A percentile compares a stretch with the other conserved stretches of the same genome.
phyloP scores from a whole-genome alignment of 2,797 vertebrate genomes.

The Coregonus suidteri region DNA sequence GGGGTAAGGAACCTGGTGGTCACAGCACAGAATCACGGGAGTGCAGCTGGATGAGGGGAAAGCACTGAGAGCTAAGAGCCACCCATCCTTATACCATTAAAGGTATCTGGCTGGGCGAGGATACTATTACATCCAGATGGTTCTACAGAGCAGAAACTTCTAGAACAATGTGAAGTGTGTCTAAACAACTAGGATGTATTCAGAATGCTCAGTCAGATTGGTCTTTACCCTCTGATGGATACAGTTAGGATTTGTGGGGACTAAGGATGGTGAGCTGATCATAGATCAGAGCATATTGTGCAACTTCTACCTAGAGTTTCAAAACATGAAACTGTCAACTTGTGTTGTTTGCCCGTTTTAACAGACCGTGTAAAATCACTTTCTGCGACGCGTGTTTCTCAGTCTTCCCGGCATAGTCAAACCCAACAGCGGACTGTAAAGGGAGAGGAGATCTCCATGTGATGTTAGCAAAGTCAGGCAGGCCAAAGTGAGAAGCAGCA shows the following conservation, averaged over 20 bases:
- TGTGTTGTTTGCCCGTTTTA: neutral
- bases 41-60: conserved; percentile 16
- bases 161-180: neutral
- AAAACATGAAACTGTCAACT: neutral
- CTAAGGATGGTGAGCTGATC: neutral
- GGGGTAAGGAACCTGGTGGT: conserved; percentile 14
- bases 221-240: neutral
- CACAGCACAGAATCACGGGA: neutral
- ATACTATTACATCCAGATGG: neutral
- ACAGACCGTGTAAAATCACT: conserved; percentile 67
- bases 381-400: conserved; percentile 97
- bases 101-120: neutral
- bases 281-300: neutral
- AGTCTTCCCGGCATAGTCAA: conserved; percentile 93
- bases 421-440: conserved; percentile 91
- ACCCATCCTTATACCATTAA: neutral
- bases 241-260: neutral
- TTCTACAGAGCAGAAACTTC: neutral
- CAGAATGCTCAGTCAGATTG: neutral
- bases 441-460: conserved; percentile 24
- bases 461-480: neutral
- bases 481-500: neutral
- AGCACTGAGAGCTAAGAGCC: conserved; percentile 17
- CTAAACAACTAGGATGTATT: neutral
- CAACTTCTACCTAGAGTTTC: too few relatives aligned